Conservation (phyloP, 1,140 invertebrate species). For the Drosophila chauvacae region DNA sequence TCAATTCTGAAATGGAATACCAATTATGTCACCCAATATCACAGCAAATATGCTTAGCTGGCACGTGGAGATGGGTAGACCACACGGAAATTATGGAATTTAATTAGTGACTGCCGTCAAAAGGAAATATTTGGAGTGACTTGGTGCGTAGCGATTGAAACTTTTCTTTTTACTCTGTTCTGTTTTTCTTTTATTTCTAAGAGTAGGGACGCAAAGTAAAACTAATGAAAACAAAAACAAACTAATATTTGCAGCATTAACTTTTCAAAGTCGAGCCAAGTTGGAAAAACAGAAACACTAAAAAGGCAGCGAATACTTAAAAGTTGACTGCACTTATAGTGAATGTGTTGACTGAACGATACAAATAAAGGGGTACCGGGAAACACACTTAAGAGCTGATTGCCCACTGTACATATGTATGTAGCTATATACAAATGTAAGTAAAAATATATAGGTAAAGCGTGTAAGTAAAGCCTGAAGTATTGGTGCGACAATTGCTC, state of each 20-base stretch:
- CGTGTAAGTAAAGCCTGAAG: background rate
- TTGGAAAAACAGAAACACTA: background rate
- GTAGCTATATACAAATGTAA: background rate
- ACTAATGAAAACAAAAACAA: background rate
- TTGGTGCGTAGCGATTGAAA: too few relatives aligned
- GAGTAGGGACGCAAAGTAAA: background rate
- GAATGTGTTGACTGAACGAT: conserved; percentile 31
- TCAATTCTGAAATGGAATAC: conserved; percentile 9
- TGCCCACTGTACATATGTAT: conserved; percentile 13
- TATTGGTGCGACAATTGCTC: background rate
- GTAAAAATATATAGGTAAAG: background rate
- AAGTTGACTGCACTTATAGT: conserved; percentile 33
- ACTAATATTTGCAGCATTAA: conserved; percentile 26
- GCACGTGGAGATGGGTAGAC: background rate
- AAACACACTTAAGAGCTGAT: conserved; percentile 42
- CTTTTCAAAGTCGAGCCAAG: conserved; percentile 36
- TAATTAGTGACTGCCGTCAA: conserved; percentile 2
- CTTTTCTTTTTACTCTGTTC: background rate
- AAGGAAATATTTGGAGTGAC: background rate
- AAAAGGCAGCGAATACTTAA: conserved; percentile 6
- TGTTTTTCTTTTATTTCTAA: background rate
- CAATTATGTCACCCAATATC: conserved; percentile 18
- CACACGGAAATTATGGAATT: conserved; percentile 27
- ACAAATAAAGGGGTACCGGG: conserved; percentile 7
- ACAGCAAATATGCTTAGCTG: conserved; percentile 1